Evolutionary conservation across 2,888 invertebrate species (phyloP).

Genomic region (Chymomyza caudatula): DNA sequence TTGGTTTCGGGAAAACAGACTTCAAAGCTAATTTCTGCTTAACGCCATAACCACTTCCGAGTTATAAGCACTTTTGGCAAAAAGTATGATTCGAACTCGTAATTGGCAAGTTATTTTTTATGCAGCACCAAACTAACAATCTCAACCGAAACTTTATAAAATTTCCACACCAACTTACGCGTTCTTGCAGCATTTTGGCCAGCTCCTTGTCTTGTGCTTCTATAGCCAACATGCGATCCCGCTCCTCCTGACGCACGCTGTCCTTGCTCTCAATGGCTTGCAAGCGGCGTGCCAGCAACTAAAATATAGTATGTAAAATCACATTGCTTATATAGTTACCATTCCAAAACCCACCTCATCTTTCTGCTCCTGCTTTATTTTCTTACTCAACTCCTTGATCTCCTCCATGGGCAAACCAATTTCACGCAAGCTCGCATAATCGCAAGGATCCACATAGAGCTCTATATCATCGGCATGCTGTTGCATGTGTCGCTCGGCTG

Average conservation of each 20-base stretch:
- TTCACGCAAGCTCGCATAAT: constrained; percentile 75
- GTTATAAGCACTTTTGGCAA: no score
- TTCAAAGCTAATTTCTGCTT: no score
- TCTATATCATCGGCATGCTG: constrained; percentile 75
- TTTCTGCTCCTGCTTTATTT: constrained; percentile 84
- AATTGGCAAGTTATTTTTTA: no score
- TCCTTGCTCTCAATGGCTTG: constrained; percentile 86
- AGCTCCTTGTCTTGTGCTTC: constrained; percentile 89
- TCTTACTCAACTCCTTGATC: constrained; percentile 80
- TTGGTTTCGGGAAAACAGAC: no score
- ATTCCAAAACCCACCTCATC: constrained; percentile 81
- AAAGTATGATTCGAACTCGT: no score
- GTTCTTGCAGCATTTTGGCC: constrained; percentile 86
- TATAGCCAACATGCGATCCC: constrained; percentile 84
- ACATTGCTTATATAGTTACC: background rate
- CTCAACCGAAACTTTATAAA: background rate
- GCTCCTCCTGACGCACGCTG: constrained; percentile 79
- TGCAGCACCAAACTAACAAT: no score
- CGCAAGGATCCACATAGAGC: constrained; percentile 75
- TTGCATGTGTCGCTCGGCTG: constrained; percentile 64
- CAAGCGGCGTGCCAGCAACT: constrained; percentile 86
- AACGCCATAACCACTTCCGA: no score
- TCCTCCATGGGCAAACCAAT: constrained; percentile 79
- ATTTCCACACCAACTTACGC: constrained; percentile 67
- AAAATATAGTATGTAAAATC: constrained; percentile 19